These are phyloP conservation scores for Aporophyla nigra DNA, from an alignment of 2,888 invertebrate species.

Conservation along the genomic window DNA sequence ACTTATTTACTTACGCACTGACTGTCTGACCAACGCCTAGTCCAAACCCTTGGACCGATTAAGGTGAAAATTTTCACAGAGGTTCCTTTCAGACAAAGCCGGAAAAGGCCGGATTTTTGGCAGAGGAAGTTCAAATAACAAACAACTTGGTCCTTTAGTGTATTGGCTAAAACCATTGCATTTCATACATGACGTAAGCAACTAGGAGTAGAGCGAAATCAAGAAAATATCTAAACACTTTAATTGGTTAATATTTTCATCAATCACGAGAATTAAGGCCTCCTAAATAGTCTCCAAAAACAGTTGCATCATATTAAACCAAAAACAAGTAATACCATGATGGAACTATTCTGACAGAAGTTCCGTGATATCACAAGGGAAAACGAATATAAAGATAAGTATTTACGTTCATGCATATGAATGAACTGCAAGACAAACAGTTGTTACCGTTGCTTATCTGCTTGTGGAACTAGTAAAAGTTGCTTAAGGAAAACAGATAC, in stretches of 20 bases:
- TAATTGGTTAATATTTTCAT: too few species aligned
- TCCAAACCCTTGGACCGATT: too few species aligned
- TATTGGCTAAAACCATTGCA: background rate
- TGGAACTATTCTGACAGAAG: slow-evolving; percentile 43
- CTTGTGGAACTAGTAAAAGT: slow-evolving; percentile 53
- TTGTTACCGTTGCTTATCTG: slow-evolving; percentile 57
- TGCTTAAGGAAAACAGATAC: slow-evolving; percentile 44
- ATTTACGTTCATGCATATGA: slow-evolving; percentile 60
- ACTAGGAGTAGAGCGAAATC: background rate
- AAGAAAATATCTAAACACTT: background rate
- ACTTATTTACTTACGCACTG: background rate
- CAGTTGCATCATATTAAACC: slow-evolving; percentile 6
- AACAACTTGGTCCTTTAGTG: background rate
- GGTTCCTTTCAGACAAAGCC: background rate
- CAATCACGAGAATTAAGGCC: background rate
- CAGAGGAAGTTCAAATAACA: background rate
- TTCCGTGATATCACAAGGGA: slow-evolving; percentile 54
- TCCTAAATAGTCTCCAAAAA: background rate
- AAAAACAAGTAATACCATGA: background rate
- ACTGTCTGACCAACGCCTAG: too few species aligned
- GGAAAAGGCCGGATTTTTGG: background rate
- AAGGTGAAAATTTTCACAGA: background rate
- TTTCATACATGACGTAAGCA: background rate
- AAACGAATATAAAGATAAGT: slow-evolving; percentile 62
- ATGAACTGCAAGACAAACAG: slow-evolving; percentile 61